Percentiles rank a stretch among this genome's conserved stretches.
Conservation (phyloP, 1,140 invertebrate species). For the honey bee (Apis mellifera) region Amel_HAv3.1 CM009936.2:7841001-7841500, state of each 20-base stretch:
- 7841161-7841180: constrained; percentile 34
- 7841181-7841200: constrained; percentile 27
- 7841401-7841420: too few relatives aligned
- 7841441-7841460: too few relatives aligned
- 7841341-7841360: background rate
- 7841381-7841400: too few relatives aligned
- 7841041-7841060: constrained; percentile 29
- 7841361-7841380: too few relatives aligned
- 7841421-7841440: too few relatives aligned
- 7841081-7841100: background rate
- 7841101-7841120: constrained; percentile 31
- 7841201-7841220: constrained; percentile 16
- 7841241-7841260: background rate
- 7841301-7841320: background rate
- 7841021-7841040: constrained; percentile 41
- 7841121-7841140: constrained; percentile 14
- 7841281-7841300: background rate
- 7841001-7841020: constrained; percentile 2
- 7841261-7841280: background rate
- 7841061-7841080: constrained; percentile 6
- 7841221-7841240: background rate
- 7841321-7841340: too few relatives aligned
- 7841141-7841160: constrained; percentile 11
- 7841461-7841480: too few relatives aligned
- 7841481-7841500: too few relatives aligned